Evolutionary conservation across 35 echinoderm and acorn worm species (phyloP).

Genomic region (Anneissia japonica): DNA sequence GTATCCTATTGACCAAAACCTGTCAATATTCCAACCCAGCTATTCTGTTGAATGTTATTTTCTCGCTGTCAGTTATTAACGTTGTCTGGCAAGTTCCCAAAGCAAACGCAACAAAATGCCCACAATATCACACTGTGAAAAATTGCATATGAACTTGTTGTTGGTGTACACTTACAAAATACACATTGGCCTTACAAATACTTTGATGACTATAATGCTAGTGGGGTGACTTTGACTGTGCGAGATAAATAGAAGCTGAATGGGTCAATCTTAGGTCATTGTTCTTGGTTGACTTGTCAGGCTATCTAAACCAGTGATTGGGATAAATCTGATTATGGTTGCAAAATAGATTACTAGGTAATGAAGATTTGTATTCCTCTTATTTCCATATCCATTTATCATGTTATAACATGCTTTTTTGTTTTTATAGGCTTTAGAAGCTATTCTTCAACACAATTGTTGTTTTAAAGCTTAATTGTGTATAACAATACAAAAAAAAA

Average conservation of each 20-base stretch:
- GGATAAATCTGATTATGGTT: too few relatives aligned
- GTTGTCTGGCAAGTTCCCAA: neutral
- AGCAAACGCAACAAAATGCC: neutral
- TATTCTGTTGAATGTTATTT: neutral
- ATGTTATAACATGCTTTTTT: too few relatives aligned
- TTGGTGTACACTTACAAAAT: constrained; percentile 1
- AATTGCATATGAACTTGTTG: neutral
- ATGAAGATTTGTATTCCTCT: too few relatives aligned
- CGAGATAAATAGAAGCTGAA: neutral
- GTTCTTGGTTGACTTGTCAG: neutral
- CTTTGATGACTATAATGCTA: neutral
- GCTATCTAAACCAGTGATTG: neutral
- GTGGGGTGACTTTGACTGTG: neutral
- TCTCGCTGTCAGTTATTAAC: too few relatives aligned
- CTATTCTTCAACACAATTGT: too few relatives aligned
- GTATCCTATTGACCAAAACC: neutral
- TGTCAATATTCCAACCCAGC: neutral
- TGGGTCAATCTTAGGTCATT: neutral
- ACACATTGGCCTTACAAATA: neutral
- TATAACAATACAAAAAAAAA: too few relatives aligned
- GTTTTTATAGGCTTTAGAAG: too few relatives aligned
- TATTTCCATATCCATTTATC: too few relatives aligned
- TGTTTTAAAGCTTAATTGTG: too few relatives aligned
- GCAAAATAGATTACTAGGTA: too few relatives aligned
- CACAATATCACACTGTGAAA: neutral